Percentiles rank a stretch among this genome's conserved stretches.
These are phyloP conservation scores for Coecobrya sp. DNA, from an alignment of 2,888 invertebrate genomes.

Conservation along the genomic window DNA sequence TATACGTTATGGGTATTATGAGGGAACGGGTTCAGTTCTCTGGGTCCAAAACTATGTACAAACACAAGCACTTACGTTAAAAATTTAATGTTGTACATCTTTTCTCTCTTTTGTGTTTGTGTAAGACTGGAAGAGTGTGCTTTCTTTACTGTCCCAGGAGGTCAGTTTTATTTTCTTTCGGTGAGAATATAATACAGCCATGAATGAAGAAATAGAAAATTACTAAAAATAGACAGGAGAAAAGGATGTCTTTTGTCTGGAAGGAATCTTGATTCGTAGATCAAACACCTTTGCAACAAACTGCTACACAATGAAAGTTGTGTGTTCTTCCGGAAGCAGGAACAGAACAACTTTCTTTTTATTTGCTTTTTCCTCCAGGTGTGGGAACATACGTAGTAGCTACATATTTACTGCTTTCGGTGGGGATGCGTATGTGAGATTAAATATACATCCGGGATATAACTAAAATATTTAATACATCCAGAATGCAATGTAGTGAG, in stretches of 20 bases:
- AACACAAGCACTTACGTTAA: conserved; percentile 39
- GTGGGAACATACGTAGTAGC: neutral
- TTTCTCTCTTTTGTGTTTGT: conserved; percentile 1
- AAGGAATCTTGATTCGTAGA: neutral
- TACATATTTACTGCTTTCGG: neutral
- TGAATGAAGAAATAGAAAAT: conserved; percentile 62
- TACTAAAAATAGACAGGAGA: conserved; percentile 45
- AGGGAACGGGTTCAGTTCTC: neutral
- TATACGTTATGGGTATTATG: neutral
- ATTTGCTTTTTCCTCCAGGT: neutral
- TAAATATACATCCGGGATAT: neutral
- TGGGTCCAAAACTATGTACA: neutral
- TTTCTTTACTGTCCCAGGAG: conserved; percentile 50
- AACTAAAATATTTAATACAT: neutral
- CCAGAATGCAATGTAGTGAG: neutral
- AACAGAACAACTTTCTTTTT: neutral
- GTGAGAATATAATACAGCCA: conserved; percentile 50
- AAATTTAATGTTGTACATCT: conserved; percentile 58
- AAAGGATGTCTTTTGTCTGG: neutral
- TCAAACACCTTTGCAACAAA: neutral
- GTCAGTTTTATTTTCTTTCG: conserved; percentile 66
- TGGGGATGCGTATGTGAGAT: neutral
- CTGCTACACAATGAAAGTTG: neutral
- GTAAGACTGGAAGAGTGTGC: neutral
- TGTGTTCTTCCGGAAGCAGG: too few species aligned